Base-by-base conservation (phyloP, 2,888 invertebrate species). In the Drosophila phalerata region DNA sequence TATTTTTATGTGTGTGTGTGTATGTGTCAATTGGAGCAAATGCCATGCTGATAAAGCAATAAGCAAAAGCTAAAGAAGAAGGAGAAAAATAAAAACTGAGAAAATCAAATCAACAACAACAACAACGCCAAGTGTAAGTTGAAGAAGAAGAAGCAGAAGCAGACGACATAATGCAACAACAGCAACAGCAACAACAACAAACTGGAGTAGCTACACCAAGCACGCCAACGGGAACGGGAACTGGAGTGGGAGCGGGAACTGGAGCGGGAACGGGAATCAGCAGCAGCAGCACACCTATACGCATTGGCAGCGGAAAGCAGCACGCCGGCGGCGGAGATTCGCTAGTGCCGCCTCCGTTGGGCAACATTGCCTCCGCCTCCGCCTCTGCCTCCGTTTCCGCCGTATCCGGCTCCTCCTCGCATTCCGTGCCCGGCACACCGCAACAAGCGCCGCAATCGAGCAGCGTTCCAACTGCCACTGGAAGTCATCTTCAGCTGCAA, bases 241-340 rank as follows among this genome's bases (percentile, higher is more conserved):
- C n/a, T n/a, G n/a, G n/a, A n/a, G n/a, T n/a, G n/a, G n/a, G n/a
- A n/a, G n/a, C n/a, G n/a, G n/a, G n/a, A n/a, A n/a, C n/a, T n/a
- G n/a, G n/a, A n/a, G n/a, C n/a, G n/a, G n/a, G n/a, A n/a, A n/a
- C 76, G 5, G 42, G 80, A 37, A 83, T 75, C 64, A 90, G 77
- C 10, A 57, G 79, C 51, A 89, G 83, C 55, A 91, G 91, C 76
- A 91, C 91, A 42, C 91, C 91, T 13, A 92, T 92, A 58, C 90
- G 92, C 48, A 92, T 91, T 43, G 89, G 91, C 60, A 87, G 87
- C 52, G 77, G 77, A 11, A 84, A 83, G 51, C 87, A 77, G 51
- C 87, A 77, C 15, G 52, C 55, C 3, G 81, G 78, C 2, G 85
- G 68, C 1, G 85, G 85, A 2, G 85, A 88, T 73, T 81, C 84